Evolutionary conservation across 2,888 invertebrate species (phyloP).

Genomic region (Stenotaenia linearis): DNA sequence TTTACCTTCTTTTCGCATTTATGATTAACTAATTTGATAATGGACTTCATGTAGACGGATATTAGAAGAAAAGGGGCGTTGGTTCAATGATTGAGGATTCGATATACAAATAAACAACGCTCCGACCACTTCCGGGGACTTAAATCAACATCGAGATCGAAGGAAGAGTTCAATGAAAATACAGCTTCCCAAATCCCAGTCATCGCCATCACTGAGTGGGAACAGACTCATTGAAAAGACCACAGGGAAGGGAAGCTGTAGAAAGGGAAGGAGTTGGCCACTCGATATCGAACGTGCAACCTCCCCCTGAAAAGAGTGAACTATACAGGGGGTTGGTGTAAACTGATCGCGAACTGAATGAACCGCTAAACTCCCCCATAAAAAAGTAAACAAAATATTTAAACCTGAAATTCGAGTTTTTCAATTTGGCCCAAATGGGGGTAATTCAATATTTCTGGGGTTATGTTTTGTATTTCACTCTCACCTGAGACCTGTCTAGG

Average conservation of each 20-base stretch:
- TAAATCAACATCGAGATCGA: neutral
- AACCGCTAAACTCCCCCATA: neutral
- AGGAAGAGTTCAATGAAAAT: neutral
- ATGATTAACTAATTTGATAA: slow-evolving; percentile 9
- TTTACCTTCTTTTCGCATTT: slow-evolving; percentile 19
- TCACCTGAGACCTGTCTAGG: neutral
- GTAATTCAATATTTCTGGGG: neutral
- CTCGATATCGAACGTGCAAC: neutral
- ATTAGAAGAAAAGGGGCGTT: neutral
- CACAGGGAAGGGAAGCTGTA: neutral
- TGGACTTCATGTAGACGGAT: neutral
- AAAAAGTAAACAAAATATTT: neutral
- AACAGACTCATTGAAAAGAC: slow-evolving; percentile 5
- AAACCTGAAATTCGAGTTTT: neutral
- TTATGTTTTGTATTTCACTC: neutral
- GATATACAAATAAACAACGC: neutral
- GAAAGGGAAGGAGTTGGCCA: neutral
- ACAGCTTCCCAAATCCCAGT: neutral
- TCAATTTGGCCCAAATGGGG: neutral
- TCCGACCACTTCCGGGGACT: neutral
- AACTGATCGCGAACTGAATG: neutral
- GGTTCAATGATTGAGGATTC: neutral
- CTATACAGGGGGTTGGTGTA: neutral
- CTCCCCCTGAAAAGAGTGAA: neutral
- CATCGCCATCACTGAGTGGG: slow-evolving; percentile 14